Base-by-base conservation (phyloP, 1,140 invertebrate species). In the Heliconius eleuchia region DNA sequence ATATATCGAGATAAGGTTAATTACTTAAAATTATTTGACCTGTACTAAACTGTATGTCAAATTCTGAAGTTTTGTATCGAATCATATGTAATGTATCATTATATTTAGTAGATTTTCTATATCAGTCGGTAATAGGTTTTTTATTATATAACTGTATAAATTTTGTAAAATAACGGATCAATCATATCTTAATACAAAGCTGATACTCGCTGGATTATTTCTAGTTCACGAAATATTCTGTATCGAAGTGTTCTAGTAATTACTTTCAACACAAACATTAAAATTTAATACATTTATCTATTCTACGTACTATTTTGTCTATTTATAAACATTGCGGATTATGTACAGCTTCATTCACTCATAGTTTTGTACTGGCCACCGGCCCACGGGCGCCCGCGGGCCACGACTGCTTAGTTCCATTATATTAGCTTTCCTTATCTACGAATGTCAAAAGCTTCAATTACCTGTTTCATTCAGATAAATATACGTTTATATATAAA, bases 401-500 rank as follows among this genome's bases (percentile, higher is more conserved):
- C 60, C 75, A 78, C 70, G 80, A 82, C 76, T 82, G 78, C 80
- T 80, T 82, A 71, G 77, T 77, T 78, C 73, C 23, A 66, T 66
- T 80, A 50, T 16, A 72, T 77, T 77, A 55, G 80, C 78, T 83
- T 85, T 85, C 83, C 78, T 85, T 84, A 82, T 83, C 80, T 82
- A 87, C 80, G 83, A 84, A 84, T 85, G 84, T 86, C 82, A 75
- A 77, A 82, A 82, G 84, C 86, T 87, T 86, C 80, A 78, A 79
- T 76, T 74, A 80, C 81, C 78, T 85, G 82, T 85, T 84, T 79
- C 76, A 84, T 82, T 83, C 80, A 77, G 77, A 85, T 76, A 82
- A 86, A 86, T 84, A 85, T 86, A 86, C 85, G 81, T 87, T 87
- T 87, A 74, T 84, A 86, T 75, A 84, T 57, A 76, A 71, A 77